Percentiles rank a stretch among this genome's conserved stretches.
These are phyloP conservation scores for Alloplasta piceator DNA, from an alignment of 2,888 invertebrate genomes.

Conservation along the genomic window DNA sequence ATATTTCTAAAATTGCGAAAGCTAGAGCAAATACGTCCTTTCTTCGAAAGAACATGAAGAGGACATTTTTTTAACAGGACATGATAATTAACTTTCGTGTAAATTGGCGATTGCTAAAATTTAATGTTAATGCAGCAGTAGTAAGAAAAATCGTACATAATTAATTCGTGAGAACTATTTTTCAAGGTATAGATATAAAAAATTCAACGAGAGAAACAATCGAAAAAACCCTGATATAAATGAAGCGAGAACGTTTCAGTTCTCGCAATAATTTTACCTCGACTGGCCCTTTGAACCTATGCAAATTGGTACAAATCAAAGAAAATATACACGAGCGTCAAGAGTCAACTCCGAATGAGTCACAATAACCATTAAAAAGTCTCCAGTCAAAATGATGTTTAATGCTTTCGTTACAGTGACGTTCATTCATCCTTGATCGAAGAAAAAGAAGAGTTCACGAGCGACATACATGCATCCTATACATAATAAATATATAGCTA, in stretches of 20 bases:
- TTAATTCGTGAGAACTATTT: too few species aligned
- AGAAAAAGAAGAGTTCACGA: constrained; percentile 15
- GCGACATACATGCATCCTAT: constrained; percentile 13
- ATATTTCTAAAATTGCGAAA: too few species aligned
- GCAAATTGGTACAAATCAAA: constrained; percentile 61
- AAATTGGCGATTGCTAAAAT: too few species aligned
- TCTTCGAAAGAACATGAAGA: too few species aligned
- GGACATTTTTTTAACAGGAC: too few species aligned
- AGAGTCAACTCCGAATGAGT: constrained; percentile 45
- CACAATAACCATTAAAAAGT: constrained; percentile 41
- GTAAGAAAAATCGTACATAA: too few species aligned
- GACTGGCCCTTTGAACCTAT: constrained; percentile 53
- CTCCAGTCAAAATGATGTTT: constrained; percentile 20
- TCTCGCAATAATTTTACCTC: constrained; percentile 57
- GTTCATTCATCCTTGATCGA: constrained; percentile 60
- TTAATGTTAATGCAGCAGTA: too few species aligned
- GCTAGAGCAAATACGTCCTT: too few species aligned
- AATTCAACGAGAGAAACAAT: not conserved
- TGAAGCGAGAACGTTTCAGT: constrained; percentile 10
- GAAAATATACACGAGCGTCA: constrained; percentile 12
- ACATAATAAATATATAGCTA: constrained; percentile 7
- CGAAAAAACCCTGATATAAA: not conserved
- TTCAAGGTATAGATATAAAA: too few species aligned
- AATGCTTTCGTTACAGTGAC: constrained; percentile 7
- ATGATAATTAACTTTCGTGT: too few species aligned